phyloP scores from a whole-genome alignment of 1,140 invertebrate species.

The Delia radicum region DNA sequence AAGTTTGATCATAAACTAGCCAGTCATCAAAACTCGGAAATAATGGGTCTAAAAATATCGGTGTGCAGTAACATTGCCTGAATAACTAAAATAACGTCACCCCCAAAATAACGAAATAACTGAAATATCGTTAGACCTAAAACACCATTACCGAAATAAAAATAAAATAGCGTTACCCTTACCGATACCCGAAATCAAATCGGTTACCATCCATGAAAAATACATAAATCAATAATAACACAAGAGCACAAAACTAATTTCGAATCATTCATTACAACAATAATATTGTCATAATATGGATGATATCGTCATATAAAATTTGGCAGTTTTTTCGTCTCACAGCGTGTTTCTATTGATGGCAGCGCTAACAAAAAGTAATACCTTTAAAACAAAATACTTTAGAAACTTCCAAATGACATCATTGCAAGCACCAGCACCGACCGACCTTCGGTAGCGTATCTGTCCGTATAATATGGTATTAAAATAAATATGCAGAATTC shows the following conservation, averaged over 20 bases:
- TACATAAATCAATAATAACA: neutral
- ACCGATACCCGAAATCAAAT: too few species aligned
- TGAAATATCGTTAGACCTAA: too few species aligned
- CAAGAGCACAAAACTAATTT: neutral
- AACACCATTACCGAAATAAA: too few species aligned
- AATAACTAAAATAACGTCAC: too few species aligned
- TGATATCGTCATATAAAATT: neutral
- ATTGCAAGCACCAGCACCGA: neutral
- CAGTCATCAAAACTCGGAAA: too few species aligned
- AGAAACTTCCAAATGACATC: constrained; percentile 13
- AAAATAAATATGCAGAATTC: neutral
- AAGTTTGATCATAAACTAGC: too few species aligned
- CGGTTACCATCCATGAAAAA: too few species aligned
- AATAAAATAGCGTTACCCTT: too few species aligned
- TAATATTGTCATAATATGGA: neutral
- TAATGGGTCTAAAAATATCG: too few species aligned
- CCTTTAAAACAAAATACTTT: constrained; percentile 8
- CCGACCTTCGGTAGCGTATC: neutral
- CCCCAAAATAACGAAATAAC: too few species aligned
- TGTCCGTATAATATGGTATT: neutral
- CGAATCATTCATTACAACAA: neutral
- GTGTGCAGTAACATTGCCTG: too few species aligned
- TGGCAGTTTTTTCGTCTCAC: neutral
- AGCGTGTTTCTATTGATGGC: neutral
- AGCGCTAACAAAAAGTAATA: neutral